A percentile compares a stretch with the other conserved stretches of the same genome.
Conservation (phyloP, 30 jellyfish, hydroid and myxozoan genomes). For the Aurelia aurita complex sp. Pacific region DNA sequence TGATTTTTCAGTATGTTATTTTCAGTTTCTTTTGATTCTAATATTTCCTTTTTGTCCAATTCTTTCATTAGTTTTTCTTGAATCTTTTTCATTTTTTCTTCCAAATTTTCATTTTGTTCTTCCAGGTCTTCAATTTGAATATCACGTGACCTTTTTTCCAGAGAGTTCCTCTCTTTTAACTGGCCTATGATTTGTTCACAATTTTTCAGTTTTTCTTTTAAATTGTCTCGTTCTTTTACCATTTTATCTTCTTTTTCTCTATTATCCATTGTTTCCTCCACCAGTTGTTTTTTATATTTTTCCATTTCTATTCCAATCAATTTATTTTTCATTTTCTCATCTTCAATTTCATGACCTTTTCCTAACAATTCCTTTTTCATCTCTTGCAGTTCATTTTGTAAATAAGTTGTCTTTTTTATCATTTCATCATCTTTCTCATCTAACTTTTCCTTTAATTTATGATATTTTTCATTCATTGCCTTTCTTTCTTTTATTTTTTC, state of each 20-base stretch:
- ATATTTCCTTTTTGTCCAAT: neutral
- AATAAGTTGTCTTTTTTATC: neutral
- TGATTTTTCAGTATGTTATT: neutral
- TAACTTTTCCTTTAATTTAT: slow-evolving; percentile 32
- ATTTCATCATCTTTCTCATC: slow-evolving; percentile 39
- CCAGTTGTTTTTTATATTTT: slow-evolving; percentile 12
- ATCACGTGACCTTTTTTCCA: slow-evolving; percentile 20
- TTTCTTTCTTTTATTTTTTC: slow-evolving; percentile 25
- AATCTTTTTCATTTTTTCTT: slow-evolving; percentile 2
- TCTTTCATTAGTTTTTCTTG: slow-evolving; percentile 26
- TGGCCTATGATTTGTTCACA: neutral
- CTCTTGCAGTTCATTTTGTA: slow-evolving; percentile 19
- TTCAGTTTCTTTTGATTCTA: neutral
- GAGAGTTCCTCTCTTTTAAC: slow-evolving; percentile 4
- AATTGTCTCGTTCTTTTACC: slow-evolving; percentile 12
- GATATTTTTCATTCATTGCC: slow-evolving; percentile 12
- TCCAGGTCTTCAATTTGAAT: slow-evolving; percentile 23
- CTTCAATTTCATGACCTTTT: slow-evolving; percentile 10
- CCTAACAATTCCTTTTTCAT: neutral
- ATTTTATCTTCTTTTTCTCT: neutral
- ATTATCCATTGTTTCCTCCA: slow-evolving; percentile 13
- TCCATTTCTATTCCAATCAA: slow-evolving; percentile 14
- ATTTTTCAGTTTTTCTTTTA: slow-evolving; percentile 10
- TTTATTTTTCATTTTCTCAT: slow-evolving; percentile 14
- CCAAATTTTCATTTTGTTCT: slow-evolving; percentile 11